Conservation (phyloP, 2,113 vertebrate species). For the Hoplias malabaricus region DNA sequence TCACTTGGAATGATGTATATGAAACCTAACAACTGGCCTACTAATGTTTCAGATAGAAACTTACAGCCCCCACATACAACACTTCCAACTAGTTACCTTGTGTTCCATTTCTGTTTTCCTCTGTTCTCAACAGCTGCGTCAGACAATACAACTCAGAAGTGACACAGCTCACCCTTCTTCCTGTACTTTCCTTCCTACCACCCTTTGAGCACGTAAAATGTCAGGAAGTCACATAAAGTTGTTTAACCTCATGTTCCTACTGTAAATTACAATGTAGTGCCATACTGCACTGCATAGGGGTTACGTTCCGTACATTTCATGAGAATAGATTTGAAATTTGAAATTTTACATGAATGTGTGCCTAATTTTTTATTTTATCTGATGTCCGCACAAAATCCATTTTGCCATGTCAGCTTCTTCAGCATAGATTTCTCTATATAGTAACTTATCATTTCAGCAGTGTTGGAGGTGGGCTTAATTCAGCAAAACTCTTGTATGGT, state of each 20-base stretch:
- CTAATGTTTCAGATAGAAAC: neutral
- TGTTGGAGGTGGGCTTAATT: too few species aligned
- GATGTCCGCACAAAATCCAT: too few species aligned
- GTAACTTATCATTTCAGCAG: too few species aligned
- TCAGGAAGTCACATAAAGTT: conserved; percentile 18
- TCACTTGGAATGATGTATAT: too few species aligned
- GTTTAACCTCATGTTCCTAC: conserved; percentile 21
- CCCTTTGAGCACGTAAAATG: conserved; percentile 5
- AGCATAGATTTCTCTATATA: too few species aligned
- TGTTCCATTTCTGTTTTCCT: neutral
- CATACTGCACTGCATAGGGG: neutral
- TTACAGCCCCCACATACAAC: neutral
- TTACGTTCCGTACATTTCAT: neutral
- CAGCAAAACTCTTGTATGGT: too few species aligned
- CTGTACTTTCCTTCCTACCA: conserved; percentile 24
- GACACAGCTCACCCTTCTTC: conserved; percentile 30
- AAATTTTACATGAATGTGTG: too few species aligned
- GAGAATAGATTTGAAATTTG: neutral
- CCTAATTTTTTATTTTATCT: too few species aligned
- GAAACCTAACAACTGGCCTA: neutral
- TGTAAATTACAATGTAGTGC: neutral
- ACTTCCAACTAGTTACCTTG: neutral
- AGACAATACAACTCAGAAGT: conserved; percentile 22
- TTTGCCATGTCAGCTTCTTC: too few species aligned
- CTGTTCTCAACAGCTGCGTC: conserved; percentile 23